Conservation (phyloP, 2,888 invertebrate species). For the Acrobasis suavella region DNA sequence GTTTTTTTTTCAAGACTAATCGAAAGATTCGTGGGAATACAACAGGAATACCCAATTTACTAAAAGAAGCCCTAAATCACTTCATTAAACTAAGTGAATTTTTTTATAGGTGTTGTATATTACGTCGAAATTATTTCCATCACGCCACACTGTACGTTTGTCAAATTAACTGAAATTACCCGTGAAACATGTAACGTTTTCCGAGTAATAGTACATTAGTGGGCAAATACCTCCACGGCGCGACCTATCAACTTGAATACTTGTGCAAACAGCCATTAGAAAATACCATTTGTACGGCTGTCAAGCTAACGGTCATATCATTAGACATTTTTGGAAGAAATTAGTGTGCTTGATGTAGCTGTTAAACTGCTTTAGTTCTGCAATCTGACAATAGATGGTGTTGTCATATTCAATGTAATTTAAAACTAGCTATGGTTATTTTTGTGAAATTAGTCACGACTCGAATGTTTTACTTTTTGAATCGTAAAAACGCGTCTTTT, state of each 20-base stretch:
- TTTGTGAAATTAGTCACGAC: too few species aligned
- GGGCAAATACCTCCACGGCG: slow-evolving; percentile 12
- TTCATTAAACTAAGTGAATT: too few species aligned
- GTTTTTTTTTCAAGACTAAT: too few species aligned
- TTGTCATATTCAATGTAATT: too few species aligned
- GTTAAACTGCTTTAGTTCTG: too few species aligned
- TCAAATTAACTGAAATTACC: slow-evolving; percentile 2
- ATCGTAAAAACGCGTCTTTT: too few species aligned
- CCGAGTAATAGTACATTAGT: slow-evolving; percentile 5
- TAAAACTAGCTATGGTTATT: too few species aligned
- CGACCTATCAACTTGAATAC: slow-evolving; percentile 14
- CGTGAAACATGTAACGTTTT: not conserved
- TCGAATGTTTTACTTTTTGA: too few species aligned
- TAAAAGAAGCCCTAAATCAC: too few species aligned
- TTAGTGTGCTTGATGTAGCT: not conserved
- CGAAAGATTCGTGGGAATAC: too few species aligned
- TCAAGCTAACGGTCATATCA: not conserved
- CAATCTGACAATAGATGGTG: too few species aligned
- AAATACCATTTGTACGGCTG: not conserved
- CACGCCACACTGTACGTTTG: not conserved
- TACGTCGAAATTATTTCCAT: not conserved
- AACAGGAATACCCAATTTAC: too few species aligned
- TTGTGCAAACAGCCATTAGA: slow-evolving; percentile 15
- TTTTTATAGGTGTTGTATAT: not conserved
- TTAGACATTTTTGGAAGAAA: slow-evolving; percentile 11